Percentiles rank a stretch among this genome's conserved stretches.
Evolutionary conservation across 2,888 invertebrate species (phyloP).

Genomic region (Nasonovia ribisnigri): DNA sequence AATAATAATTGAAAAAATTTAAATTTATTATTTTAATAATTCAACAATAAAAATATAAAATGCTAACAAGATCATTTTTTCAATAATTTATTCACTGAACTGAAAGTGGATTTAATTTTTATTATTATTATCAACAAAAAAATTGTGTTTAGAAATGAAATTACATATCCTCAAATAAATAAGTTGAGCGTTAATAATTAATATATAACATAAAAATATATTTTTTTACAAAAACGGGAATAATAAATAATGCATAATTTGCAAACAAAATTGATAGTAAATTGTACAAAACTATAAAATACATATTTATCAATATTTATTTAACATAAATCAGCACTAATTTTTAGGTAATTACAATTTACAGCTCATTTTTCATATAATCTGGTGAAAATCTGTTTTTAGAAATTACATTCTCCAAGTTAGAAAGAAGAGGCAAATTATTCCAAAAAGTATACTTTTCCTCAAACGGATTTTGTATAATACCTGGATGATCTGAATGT

Average conservation of each 20-base stretch:
- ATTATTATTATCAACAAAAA: too few relatives aligned
- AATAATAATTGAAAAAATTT: not conserved
- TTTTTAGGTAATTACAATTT: not conserved
- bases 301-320: not conserved
- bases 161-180: too few relatives aligned
- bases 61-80: not conserved
- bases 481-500: not conserved
- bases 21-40: not conserved
- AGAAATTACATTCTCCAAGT: not conserved
- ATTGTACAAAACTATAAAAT: not conserved
- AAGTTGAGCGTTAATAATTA: too few relatives aligned
- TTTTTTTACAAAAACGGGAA: too few relatives aligned
- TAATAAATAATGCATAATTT: too few relatives aligned
- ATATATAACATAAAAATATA: too few relatives aligned
- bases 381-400: not conserved
- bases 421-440: slow-evolving; percentile 11
- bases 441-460: slow-evolving; percentile 34
- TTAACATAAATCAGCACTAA: not conserved
- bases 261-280: not conserved
- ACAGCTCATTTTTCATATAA: not conserved
- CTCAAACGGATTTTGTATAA: slow-evolving; percentile 14
- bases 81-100: not conserved
- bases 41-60: not conserved
- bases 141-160: too few relatives aligned
- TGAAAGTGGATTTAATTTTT: too few relatives aligned